Conservation (phyloP, 1,140 invertebrate species). For the Wiebesia pumilae region DNA sequence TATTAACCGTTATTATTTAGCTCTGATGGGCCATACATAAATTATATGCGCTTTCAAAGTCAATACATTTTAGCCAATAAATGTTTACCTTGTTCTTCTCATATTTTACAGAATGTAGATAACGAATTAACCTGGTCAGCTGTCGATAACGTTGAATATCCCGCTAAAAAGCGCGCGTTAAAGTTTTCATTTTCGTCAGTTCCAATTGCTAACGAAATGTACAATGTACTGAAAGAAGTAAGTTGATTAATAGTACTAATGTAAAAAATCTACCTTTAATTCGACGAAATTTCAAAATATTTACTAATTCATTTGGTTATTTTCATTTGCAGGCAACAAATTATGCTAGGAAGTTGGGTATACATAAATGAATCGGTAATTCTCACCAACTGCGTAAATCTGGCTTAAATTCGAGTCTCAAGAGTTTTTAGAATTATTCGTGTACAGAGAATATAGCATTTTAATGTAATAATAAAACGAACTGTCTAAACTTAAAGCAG, state of each 20-base stretch:
- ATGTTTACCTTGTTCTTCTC: neutral
- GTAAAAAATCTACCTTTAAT: constrained; percentile 10
- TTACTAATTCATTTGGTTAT: constrained; percentile 28
- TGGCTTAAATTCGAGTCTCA: constrained; percentile 1
- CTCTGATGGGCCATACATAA: too few relatives aligned
- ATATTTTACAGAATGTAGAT: constrained; percentile 64
- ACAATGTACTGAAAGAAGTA: constrained; percentile 71
- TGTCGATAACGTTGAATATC: constrained; percentile 72
- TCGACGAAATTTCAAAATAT: constrained; percentile 3
- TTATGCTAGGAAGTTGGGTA: constrained; percentile 58
- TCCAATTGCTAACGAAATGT: constrained; percentile 72
- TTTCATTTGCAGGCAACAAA: constrained; percentile 60
- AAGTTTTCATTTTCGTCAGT: constrained; percentile 72
- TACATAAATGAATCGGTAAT: constrained; percentile 55
- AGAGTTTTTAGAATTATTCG: constrained; percentile 38
- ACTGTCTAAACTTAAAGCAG: neutral
- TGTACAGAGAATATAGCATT: constrained; percentile 45
- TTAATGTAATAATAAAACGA: constrained; percentile 36
- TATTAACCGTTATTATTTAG: too few relatives aligned
- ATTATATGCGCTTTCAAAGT: too few relatives aligned
- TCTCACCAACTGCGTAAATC: constrained; percentile 18
- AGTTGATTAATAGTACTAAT: constrained; percentile 43
- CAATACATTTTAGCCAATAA: too few relatives aligned
- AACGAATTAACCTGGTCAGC: constrained; percentile 75
- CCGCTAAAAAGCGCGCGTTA: constrained; percentile 68